These are phyloP conservation scores for Mugil cephalus DNA, from an alignment of 2,113 vertebrate genomes.

Conservation along the genomic window DNA sequence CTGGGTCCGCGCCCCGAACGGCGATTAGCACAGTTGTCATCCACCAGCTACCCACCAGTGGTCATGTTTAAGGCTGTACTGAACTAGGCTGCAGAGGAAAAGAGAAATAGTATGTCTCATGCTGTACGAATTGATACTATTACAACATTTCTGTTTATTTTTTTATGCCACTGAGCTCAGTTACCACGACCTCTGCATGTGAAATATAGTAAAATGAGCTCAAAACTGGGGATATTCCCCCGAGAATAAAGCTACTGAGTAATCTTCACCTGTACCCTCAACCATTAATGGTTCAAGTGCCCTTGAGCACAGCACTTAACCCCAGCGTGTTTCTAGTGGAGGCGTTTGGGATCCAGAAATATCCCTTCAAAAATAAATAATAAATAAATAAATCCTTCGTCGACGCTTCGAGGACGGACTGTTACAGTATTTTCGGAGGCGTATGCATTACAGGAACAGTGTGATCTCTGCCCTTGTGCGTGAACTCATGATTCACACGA, in stretches of 20 bases:
- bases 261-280: conserved; percentile 14
- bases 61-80: conserved; percentile 30
- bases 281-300: conserved; percentile 25
- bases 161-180: conserved; percentile 24
- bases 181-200: conserved; percentile 39
- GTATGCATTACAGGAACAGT: conserved; percentile 60
- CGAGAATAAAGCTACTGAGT: conserved; percentile 10
- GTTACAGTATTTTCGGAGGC: conserved; percentile 43
- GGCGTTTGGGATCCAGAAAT: conserved; percentile 47
- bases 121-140: conserved; percentile 21
- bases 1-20: conserved; percentile 63
- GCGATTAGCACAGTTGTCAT: conserved; percentile 67
- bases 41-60: conserved; percentile 35
- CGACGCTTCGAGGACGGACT: conserved; percentile 29
- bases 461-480: conserved; percentile 60
- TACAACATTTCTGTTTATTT: not conserved
- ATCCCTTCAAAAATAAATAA: conserved; percentile 17
- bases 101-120: not conserved
- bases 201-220: conserved; percentile 27
- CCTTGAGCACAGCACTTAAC: conserved; percentile 65
- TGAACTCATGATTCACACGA: conserved; percentile 57
- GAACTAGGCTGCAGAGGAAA: conserved; percentile 11
- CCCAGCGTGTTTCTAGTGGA: conserved; percentile 29
- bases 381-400: conserved; percentile 27
- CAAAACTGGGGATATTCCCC: conserved; percentile 8